Conservation (phyloP, 2,888 invertebrate genomes). For the Leistus spinibarbis region DNA sequence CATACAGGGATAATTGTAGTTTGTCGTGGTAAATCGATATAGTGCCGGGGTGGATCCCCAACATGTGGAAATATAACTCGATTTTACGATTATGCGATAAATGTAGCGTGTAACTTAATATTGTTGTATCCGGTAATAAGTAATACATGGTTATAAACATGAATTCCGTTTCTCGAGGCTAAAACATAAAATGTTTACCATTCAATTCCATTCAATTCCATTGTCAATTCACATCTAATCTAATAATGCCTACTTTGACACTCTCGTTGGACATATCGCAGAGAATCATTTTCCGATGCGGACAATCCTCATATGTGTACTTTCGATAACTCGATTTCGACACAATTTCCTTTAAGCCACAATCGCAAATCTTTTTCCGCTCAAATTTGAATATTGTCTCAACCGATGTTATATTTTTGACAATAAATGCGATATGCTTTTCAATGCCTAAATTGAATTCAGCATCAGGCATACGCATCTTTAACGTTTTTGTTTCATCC, state of each 20-base stretch:
- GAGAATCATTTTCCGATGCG: conserved; percentile 8
- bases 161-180: background rate
- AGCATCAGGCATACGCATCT: conserved; percentile 11
- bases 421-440: conserved; percentile 2
- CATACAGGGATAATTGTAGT: conserved; percentile 5
- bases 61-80: conserved; percentile 15
- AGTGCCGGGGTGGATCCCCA: background rate
- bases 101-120: conserved; percentile 3
- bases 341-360: conserved; percentile 4
- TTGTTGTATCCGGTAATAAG: background rate
- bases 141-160: conserved; percentile 7
- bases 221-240: background rate
- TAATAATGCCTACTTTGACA: background rate
- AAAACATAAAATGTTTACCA: conserved; percentile 9
- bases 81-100: conserved; percentile 23
- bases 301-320: conserved; percentile 17
- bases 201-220: background rate
- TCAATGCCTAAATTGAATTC: background rate
- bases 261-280: background rate
- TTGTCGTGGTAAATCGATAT: background rate
- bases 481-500: conserved; percentile 9
- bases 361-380: conserved; percentile 22
- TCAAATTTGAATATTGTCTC: background rate
- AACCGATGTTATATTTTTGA: conserved; percentile 7
- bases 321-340: background rate